A percentile compares a stretch with the other conserved stretches of the same genome.
phyloP scores from a whole-genome alignment of 2,113 vertebrate genomes.

The Hassar affinis region DNA sequence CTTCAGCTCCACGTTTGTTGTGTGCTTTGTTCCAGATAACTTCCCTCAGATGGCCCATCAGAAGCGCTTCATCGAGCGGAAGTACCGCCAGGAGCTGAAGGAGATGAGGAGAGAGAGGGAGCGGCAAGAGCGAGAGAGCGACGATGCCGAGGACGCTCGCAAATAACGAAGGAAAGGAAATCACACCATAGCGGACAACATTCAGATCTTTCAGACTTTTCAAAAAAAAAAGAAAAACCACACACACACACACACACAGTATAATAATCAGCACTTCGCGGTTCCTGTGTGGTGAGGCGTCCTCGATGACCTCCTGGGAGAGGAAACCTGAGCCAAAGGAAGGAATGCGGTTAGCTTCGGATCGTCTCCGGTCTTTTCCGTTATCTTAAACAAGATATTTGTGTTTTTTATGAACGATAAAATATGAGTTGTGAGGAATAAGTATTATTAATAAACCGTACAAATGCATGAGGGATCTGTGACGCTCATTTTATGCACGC shows the following conservation, averaged over 20 bases:
- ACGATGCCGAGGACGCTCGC: conserved; percentile 82
- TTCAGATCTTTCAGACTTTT: not conserved
- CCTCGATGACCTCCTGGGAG: not conserved
- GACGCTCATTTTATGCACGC: no score
- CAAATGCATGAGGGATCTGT: not conserved
- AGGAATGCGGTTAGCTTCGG: not conserved
- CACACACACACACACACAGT: not conserved
- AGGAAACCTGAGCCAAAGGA: not conserved
- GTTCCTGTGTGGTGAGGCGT: not conserved
- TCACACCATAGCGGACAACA: no score
- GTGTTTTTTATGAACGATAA: not conserved
- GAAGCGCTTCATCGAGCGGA: conserved; percentile 99
- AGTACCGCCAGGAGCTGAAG: conserved; percentile 98
- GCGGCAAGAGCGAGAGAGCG: conserved; percentile 88
- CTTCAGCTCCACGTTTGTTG: not conserved
- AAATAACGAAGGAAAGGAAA: conserved; percentile 47
- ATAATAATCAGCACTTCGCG: not conserved
- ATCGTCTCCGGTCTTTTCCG: no score
- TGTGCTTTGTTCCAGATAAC: conserved; percentile 82
- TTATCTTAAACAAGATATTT: not conserved
- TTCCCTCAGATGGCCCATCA: conserved; percentile 99
- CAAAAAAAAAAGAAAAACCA: no score
- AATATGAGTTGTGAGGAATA: not conserved
- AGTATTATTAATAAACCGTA: not conserved
- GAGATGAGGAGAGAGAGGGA: conserved; percentile 98